Base-by-base conservation (phyloP, 2,888 invertebrate species). In the Aleiodes alternator region DNA sequence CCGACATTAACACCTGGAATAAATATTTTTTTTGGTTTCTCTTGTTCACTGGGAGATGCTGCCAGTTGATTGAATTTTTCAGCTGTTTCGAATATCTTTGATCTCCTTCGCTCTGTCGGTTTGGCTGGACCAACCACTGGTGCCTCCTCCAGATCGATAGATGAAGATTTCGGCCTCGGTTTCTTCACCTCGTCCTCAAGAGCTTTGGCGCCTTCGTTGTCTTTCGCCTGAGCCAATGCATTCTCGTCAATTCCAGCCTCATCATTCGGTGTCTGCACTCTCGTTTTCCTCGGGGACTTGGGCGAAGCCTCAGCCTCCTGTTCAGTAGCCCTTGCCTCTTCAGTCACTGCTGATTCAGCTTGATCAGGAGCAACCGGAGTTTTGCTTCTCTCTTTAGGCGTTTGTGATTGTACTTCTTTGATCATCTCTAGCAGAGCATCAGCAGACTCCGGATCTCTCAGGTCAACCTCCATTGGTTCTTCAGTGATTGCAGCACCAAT, bases 1-100 rank as follows among this genome's bases (percentile, higher is more conserved):
- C 95, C 96, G 0, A 97, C 96, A 87, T 95, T 96, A 14, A 96
- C 95, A 48, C 92, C 92, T 43, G 96, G 95, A 85, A 96, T 94
- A 80, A 95, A 93, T 69, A 96, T 91, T 89, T 96, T 96, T 89
- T 95, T 96, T 50, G 94, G 94, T 86, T 95, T 95, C 68, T 92
- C 91, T 31, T 86, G 85, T 7, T 88, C 88, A 1, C 78, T 73
- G 0, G 50, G 14, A 0, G 51, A 53, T 34, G 84, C 83, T 3
- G 86, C 81, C 71, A 89, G 69, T 53, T 92, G 93, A 84, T 93
- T 93, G 86, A 94, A 94, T 85, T 94, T 94, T 85, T 94, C 94
- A 0, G 94, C 93, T 0, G 93, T 93, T 85, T 94, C 94, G 79
- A 94, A 93, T 77, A 94, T 94, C 83, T 93, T 92, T 0, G 94